Percentiles rank a stretch among this genome's conserved stretches.
Conservation (phyloP, 2,888 invertebrate species). For the Drosophila mulleri region DNA sequence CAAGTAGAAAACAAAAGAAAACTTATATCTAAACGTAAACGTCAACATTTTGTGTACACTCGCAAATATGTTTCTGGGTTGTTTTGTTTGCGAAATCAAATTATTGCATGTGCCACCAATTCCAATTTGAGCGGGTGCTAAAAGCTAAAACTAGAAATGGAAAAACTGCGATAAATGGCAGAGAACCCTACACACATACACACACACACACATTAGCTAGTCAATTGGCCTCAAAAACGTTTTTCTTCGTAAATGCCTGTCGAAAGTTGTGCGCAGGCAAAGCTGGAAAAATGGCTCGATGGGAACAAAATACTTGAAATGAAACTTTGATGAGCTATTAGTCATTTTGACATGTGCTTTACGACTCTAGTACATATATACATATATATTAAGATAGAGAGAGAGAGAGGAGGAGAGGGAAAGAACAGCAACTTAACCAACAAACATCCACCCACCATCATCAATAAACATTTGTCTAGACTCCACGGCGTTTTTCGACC, state of each 20-base stretch:
- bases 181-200: neutral
- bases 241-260: slow-evolving; percentile 54
- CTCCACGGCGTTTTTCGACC: slow-evolving; percentile 23
- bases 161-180: slow-evolving; percentile 10
- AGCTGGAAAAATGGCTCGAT: slow-evolving; percentile 31
- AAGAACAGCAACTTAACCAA: neutral
- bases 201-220: slow-evolving; percentile 17
- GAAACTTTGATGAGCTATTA: slow-evolving; percentile 76
- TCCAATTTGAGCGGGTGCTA: slow-evolving; percentile 60
- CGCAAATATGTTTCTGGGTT: slow-evolving; percentile 34
- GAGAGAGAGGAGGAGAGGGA: neutral
- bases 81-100: slow-evolving; percentile 66
- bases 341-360: slow-evolving; percentile 73
- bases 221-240: slow-evolving; percentile 41
- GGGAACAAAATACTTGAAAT: slow-evolving; percentile 54
- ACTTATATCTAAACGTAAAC: slow-evolving; percentile 16
- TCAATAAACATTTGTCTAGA: slow-evolving; percentile 45
- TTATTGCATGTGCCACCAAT: slow-evolving; percentile 75
- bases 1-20: neutral
- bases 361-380: slow-evolving; percentile 5
- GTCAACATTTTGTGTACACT: slow-evolving; percentile 62
- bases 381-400: neutral
- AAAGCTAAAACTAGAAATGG: slow-evolving; percentile 26
- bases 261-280: slow-evolving; percentile 53
- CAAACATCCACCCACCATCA: neutral